Percentiles rank a stretch among this genome's conserved stretches.
Evolutionary conservation across 1,140 invertebrate species (phyloP).

Genomic region (Panulirus ornatus): DNA sequence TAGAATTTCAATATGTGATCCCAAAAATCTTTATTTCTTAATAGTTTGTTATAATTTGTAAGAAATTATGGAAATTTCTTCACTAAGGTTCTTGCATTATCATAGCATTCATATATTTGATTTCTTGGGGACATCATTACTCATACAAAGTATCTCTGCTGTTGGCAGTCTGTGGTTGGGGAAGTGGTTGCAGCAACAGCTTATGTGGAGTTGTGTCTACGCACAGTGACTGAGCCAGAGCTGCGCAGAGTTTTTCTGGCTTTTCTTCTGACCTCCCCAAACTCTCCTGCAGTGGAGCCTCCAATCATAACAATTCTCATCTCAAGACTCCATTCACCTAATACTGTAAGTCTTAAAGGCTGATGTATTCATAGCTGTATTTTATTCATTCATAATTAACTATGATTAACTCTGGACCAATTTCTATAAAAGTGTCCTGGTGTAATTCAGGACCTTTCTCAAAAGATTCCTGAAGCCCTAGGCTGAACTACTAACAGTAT

Average conservation of each 20-base stretch:
- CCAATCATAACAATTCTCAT: conserved; percentile 89
- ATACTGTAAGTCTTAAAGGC: conserved; percentile 84
- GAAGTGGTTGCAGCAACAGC: conserved; percentile 94
- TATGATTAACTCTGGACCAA: no score
- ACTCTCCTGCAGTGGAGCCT: conserved; percentile 81
- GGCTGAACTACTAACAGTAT: no score
- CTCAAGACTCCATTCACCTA: conserved; percentile 85
- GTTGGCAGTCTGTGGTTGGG: conserved; percentile 80
- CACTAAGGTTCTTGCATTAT: no score
- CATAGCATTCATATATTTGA: no score
- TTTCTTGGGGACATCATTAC: no score
- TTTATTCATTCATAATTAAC: no score
- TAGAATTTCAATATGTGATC: no score
- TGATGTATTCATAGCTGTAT: background rate
- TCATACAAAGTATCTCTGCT: background rate
- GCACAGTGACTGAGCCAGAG: conserved; percentile 91
- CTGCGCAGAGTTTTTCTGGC: conserved; percentile 89
- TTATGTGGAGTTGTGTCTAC: conserved; percentile 92
- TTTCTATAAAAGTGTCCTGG: background rate
- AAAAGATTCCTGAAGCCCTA: no score
- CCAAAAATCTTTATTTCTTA: no score
- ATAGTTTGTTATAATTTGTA: no score
- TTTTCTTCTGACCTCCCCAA: conserved; percentile 91
- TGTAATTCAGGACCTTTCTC: no score
- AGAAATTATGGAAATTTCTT: no score